phyloP scores from a whole-genome alignment of 2,888 invertebrate species.

The Peribatodes rhomboidaria region DNA sequence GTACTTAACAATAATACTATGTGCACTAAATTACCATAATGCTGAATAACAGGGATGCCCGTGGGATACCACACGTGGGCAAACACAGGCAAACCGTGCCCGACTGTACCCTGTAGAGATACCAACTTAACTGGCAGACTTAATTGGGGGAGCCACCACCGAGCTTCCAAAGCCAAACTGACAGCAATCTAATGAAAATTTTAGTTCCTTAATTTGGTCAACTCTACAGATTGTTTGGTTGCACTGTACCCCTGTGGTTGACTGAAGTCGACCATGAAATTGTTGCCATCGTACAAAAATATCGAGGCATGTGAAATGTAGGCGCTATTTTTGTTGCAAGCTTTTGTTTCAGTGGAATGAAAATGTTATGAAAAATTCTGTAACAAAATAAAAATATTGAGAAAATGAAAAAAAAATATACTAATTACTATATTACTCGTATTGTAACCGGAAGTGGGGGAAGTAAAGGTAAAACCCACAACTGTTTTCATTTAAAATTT shows the following conservation, averaged over 20 bases:
- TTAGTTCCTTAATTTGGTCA: conserved; percentile 3
- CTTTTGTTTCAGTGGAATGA: conserved; percentile 18
- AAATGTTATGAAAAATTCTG: no score
- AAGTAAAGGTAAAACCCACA: no score
- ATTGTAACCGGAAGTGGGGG: no score
- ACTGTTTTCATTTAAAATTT: no score
- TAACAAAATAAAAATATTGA: no score
- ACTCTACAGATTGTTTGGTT: conserved; percentile 32
- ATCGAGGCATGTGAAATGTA: conserved; percentile 50
- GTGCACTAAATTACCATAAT: conserved; percentile 79
- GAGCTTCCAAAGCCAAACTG: neutral
- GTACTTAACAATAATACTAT: conserved; percentile 57
- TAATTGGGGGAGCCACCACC: no score
- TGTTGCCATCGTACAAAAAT: conserved; percentile 42
- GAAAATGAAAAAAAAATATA: no score
- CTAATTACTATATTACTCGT: no score
- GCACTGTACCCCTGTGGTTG: conserved; percentile 39
- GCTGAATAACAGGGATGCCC: conserved; percentile 70
- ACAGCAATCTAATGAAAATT: neutral
- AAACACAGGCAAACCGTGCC: conserved; percentile 64
- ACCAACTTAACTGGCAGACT: neutral
- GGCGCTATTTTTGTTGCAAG: conserved; percentile 23
- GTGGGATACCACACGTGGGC: conserved; percentile 78
- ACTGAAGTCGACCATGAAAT: conserved; percentile 16
- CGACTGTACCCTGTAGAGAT: conserved; percentile 17